phyloP scores from a whole-genome alignment of 2,888 invertebrate genomes.

The Laspeyria flexula region DNA sequence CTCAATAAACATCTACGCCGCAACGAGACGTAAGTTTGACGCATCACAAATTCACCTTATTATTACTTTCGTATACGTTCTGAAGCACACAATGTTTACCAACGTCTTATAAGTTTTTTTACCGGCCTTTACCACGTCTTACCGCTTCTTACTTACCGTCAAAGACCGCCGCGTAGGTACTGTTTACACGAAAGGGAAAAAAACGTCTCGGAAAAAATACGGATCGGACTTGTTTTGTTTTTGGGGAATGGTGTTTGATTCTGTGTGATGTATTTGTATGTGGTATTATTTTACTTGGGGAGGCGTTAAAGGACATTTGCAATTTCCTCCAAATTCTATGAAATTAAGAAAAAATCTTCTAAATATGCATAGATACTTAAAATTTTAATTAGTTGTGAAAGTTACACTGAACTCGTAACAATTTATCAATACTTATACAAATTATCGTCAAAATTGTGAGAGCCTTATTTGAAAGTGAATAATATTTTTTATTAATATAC shows the following conservation, averaged over 20 bases:
- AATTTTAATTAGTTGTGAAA: too few relatives aligned
- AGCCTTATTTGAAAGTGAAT: too few relatives aligned
- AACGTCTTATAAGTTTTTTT: slow-evolving; percentile 18
- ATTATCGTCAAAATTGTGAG: too few relatives aligned
- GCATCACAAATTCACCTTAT: neutral
- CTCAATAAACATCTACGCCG: too few relatives aligned
- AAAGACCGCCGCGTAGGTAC: slow-evolving; percentile 39
- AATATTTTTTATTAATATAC: too few relatives aligned
- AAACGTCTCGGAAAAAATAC: slow-evolving; percentile 27
- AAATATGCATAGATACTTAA: too few relatives aligned
- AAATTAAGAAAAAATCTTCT: too few relatives aligned
- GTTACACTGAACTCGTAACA: too few relatives aligned
- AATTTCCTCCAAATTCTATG: too few relatives aligned
- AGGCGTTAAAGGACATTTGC: neutral
- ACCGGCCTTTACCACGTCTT: slow-evolving; percentile 3
- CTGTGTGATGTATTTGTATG: neutral
- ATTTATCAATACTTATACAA: too few relatives aligned
- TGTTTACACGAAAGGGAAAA: slow-evolving; percentile 25
- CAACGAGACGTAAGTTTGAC: neutral
- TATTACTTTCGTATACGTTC: neutral
- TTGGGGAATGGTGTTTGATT: neutral
- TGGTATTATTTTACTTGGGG: neutral
- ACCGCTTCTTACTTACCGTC: slow-evolving; percentile 37
- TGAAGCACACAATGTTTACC: slow-evolving; percentile 37
- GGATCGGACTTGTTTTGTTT: neutral